Conservation (phyloP, 2,113 vertebrate species). For the Myotis davidii region DNA sequence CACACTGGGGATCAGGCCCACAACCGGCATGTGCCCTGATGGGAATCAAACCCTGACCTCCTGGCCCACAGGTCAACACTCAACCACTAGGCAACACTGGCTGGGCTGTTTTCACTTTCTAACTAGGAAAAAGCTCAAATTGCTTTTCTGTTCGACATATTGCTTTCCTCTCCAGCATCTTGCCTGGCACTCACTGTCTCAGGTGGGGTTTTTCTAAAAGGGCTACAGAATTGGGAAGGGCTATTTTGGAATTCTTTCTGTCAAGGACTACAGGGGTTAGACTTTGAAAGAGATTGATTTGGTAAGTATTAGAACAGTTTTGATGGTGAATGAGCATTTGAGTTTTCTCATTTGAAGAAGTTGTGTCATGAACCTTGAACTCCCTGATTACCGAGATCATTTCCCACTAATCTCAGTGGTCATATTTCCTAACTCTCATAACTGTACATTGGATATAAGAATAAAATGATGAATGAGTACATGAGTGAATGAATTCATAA, state of each 20-base stretch:
- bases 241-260: not conserved
- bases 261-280: not conserved
- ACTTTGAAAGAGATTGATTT: not conserved
- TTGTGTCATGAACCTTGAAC: not conserved
- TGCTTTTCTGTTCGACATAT: not conserved
- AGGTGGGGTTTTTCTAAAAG: fast-evolving
- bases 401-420: not conserved
- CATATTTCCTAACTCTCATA: not conserved
- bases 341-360: not conserved
- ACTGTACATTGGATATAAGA: not conserved
- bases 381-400: not conserved
- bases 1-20: no score
- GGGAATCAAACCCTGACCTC: no score
- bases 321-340: not conserved
- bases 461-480: not conserved
- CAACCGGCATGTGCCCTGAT: no score
- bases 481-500: not conserved
- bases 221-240: fast-evolving
- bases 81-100: no score
- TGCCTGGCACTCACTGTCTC: not conserved
- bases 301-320: not conserved
- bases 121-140: not conserved
- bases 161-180: not conserved
- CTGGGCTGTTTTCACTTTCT: not conserved
- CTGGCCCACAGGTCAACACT: no score